phyloP scores from a whole-genome alignment of 2,888 invertebrate species.

The Eumerus sabulonum region DNA sequence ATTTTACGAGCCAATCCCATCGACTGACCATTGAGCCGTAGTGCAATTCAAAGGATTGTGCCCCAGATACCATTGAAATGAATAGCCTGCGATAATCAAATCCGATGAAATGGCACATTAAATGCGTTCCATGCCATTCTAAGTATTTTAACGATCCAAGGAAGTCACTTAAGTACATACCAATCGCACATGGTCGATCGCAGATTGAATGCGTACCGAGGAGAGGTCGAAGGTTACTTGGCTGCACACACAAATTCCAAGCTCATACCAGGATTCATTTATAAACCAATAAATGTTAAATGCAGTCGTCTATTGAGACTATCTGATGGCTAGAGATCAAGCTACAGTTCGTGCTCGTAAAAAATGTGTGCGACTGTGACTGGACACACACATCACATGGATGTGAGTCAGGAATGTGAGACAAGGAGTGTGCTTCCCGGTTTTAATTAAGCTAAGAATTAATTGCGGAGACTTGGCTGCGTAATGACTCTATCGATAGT shows the following conservation, averaged over 20 bases:
- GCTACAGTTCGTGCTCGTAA: not conserved
- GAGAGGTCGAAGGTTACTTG: slow-evolving; percentile 59
- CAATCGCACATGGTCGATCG: slow-evolving; percentile 46
- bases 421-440: not conserved
- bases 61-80: slow-evolving; percentile 35
- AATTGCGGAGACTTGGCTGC: not conserved
- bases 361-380: slow-evolving; percentile 15
- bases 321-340: slow-evolving; percentile 8
- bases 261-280: slow-evolving; percentile 57
- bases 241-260: slow-evolving; percentile 65
- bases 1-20: too few species aligned
- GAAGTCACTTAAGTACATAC: slow-evolving; percentile 7
- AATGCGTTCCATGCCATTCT: not conserved
- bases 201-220: slow-evolving; percentile 34
- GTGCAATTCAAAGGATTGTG: not conserved
- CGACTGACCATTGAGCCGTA: too few species aligned
- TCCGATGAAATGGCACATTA: slow-evolving; percentile 32
- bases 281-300: slow-evolving; percentile 64
- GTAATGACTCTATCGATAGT: not conserved
- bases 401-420: not conserved
- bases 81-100: slow-evolving; percentile 20
- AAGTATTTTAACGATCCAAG: slow-evolving; percentile 27
- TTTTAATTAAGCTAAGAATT: slow-evolving; percentile 12
- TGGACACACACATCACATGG: too few species aligned
- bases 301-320: slow-evolving; percentile 57